Evolutionary conservation across 2,888 invertebrate species (phyloP), one percentile per base, ranked within the genome.

Genomic region (Leptinotarsa juncta): DNA sequence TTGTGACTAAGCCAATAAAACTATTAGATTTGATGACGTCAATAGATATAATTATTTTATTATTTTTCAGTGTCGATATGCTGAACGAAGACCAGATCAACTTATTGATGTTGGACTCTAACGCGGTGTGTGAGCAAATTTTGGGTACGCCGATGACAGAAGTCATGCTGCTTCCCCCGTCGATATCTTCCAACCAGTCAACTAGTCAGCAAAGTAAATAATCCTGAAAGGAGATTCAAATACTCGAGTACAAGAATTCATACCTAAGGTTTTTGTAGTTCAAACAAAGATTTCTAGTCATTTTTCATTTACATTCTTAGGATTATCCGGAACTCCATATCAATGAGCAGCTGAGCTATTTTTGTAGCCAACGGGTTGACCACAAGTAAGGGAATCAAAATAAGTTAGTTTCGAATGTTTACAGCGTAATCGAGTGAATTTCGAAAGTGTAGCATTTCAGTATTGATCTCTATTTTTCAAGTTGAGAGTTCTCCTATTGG

Each of bases 41-140:
- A 10, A 12, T 7, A 3, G 0, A 42, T 42, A 42, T 10, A 10
- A 42, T 10, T 49, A 18, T 53, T 42, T 60, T 26, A 66, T 75
- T 74, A 4, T 15, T 62, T 90, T 90, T 71, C 86, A 94, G 94
- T 82, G 91, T 94, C 85, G 94, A 94, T 86, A 94, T 94, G 93
- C 87, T 94, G 70, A 92, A 92, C 3, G 94, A 94, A 84, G 94
- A 94, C 67, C 94, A 94, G 84, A 93, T 94, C 81, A 91, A 91
- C 50, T 93, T 93, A 0, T 87, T 94, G 42, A 94, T 94, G 94
- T 87, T 94, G 85, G 94, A 94, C 87, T 92, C 92, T 16, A 93
- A 93, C 73, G 91, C 91, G 66, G 93, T 93, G 0, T 94, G 93
- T 84, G 93, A 93, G 84, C 90, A 93, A 77, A 89, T 94, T 32